These are phyloP conservation scores for Drosophila heteroneura DNA, from an alignment of 2,888 invertebrate species.

Conservation along the genomic window DNA sequence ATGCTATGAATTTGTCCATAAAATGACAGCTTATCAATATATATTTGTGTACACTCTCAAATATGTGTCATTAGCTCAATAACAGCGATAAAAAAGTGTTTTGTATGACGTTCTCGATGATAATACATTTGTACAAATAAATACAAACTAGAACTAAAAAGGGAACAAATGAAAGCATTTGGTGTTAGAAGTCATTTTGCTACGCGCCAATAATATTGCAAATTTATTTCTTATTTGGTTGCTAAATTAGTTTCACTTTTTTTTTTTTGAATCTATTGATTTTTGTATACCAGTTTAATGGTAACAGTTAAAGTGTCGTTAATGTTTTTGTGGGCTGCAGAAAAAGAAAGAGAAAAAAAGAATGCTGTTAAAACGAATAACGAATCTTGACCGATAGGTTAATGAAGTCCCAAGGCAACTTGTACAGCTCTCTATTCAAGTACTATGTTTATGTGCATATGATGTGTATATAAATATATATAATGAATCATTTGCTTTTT, in stretches of 20 bases:
- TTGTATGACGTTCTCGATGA: slow-evolving; percentile 4
- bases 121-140: not conserved
- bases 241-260: not conserved
- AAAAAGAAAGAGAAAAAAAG: not conserved
- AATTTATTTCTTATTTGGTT: not conserved
- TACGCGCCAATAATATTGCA: not conserved
- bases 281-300: not conserved
- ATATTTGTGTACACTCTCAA: slow-evolving; percentile 4
- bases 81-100: slow-evolving; percentile 8
- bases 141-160: not conserved
- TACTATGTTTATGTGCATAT: not conserved
- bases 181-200: not conserved
- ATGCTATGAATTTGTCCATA: slow-evolving; percentile 11
- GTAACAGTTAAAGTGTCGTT: not conserved
- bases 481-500: slow-evolving; percentile 12
- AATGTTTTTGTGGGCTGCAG: not conserved
- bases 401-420: slow-evolving; percentile 2
- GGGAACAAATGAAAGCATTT: not conserved
- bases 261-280: not conserved
- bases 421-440: slow-evolving; percentile 1
- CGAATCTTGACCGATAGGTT: slow-evolving; percentile 6
- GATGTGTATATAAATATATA: not conserved
- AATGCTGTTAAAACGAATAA: not conserved
- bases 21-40: slow-evolving; percentile 38
- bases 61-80: slow-evolving; percentile 35